Evolutionary conservation across 2,888 invertebrate species (phyloP).

Genomic region (Leptinotarsa tumamoca): DNA sequence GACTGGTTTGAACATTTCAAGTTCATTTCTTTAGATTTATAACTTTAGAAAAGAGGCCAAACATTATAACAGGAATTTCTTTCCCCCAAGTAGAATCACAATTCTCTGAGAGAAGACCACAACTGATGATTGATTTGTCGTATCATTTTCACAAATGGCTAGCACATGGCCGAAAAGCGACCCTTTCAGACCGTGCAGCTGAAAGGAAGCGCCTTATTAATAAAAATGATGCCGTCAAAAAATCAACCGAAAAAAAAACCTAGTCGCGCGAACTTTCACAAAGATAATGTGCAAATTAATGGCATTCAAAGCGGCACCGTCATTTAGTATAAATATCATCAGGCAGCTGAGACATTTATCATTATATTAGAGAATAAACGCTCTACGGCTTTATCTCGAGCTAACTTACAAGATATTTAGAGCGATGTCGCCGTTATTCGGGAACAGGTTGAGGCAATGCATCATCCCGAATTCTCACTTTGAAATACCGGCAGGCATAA

Average conservation of each 20-base stretch:
- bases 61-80: too few species aligned
- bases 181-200: not conserved
- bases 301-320: conserved; percentile 48
- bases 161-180: not conserved
- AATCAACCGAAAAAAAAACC: conserved; percentile 14
- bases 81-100: not conserved
- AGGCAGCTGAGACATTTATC: conserved; percentile 53
- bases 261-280: conserved; percentile 31
- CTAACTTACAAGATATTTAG: conserved; percentile 59
- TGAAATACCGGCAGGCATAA: conserved; percentile 38
- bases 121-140: conserved; percentile 3
- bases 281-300: conserved; percentile 49
- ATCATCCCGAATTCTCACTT: conserved; percentile 52
- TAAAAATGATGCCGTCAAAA: conserved; percentile 18
- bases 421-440: conserved; percentile 57
- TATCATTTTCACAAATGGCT: not conserved
- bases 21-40: too few species aligned
- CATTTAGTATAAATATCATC: conserved; percentile 56
- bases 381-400: conserved; percentile 52
- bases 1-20: too few species aligned
- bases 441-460: conserved; percentile 58
- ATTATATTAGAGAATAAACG: conserved; percentile 50
- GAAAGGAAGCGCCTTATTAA: conserved; percentile 16
- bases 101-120: not conserved
- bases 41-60: too few species aligned